Conservation (phyloP, 2,888 invertebrate species). For the Ephialtes manifestator region DNA sequence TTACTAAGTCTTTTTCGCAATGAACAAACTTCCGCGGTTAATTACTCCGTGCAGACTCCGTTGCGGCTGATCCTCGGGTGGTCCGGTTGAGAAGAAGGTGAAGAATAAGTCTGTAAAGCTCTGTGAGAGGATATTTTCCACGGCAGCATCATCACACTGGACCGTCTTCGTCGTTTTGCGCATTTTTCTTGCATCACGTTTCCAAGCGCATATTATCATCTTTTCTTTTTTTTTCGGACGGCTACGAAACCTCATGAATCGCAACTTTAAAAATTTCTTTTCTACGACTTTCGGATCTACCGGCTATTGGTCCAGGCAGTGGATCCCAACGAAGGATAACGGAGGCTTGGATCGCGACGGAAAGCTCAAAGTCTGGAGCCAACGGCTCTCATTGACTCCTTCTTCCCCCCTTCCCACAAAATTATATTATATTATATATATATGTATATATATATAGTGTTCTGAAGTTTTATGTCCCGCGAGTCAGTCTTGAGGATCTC, state of each 20-base stretch:
- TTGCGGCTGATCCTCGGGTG: constrained; percentile 19
- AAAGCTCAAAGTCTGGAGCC: constrained; percentile 29
- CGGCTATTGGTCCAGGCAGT: constrained; percentile 6
- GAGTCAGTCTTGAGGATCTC: constrained; percentile 83
- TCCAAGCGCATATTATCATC: constrained; percentile 12
- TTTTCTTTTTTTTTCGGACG: constrained; percentile 39
- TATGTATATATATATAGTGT: constrained; percentile 57
- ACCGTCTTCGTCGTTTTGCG: constrained; percentile 4
- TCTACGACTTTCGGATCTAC: background rate
- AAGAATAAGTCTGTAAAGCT: background rate
- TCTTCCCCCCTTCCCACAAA: constrained; percentile 6
- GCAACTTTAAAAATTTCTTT: constrained; percentile 12
- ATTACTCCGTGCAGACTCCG: constrained; percentile 22
- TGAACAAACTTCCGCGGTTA: constrained; percentile 79
- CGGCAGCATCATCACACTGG: constrained; percentile 15
- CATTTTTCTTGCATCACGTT: background rate
- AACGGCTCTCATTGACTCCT: constrained; percentile 27
- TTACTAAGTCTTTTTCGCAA: constrained; percentile 83
- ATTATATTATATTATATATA: constrained; percentile 50
- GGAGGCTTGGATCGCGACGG: constrained; percentile 16
- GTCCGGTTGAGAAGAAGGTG: constrained; percentile 7
- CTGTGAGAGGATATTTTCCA: background rate
- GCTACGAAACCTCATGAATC: constrained; percentile 16
- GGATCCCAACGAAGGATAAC: constrained; percentile 13
- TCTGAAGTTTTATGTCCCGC: constrained; percentile 74